Conservation (phyloP, 2,888 invertebrate genomes). For the Hirtodrosophila trivittata region DNA sequence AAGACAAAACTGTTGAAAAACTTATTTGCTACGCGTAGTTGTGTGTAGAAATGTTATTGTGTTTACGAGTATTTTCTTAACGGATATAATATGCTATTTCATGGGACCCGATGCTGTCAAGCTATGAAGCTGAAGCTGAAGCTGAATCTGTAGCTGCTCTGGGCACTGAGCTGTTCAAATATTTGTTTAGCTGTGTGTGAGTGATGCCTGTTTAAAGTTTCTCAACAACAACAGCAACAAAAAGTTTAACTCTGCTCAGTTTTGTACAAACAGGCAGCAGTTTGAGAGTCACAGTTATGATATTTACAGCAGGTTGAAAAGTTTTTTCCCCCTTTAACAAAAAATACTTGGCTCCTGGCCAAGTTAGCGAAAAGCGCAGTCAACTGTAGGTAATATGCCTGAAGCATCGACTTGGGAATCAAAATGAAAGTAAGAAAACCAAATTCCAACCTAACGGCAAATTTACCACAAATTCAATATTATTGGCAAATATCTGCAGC, state of each 20-base stretch:
- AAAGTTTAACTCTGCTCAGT: conserved; percentile 54
- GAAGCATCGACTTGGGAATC: conserved; percentile 16
- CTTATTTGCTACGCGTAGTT: conserved; percentile 31
- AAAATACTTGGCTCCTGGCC: conserved; percentile 43
- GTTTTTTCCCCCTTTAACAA: conserved; percentile 18
- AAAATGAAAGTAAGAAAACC: conserved; percentile 12
- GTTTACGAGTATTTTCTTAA: conserved; percentile 46
- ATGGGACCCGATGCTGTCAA: conserved; percentile 47
- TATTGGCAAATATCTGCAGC: conserved; percentile 45
- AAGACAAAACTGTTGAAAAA: conserved; percentile 25
- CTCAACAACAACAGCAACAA: conserved; percentile 28
- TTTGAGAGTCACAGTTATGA: conserved; percentile 57
- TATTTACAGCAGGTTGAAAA: conserved; percentile 52
- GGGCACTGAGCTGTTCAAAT: conserved; percentile 65
- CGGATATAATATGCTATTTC: conserved; percentile 45
- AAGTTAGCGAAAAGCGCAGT: conserved; percentile 57
- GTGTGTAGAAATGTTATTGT: conserved; percentile 50
- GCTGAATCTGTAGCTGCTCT: conserved; percentile 21
- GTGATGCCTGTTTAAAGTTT: conserved; percentile 64
- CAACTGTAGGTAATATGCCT: conserved; percentile 52
- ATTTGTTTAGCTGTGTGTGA: conserved; percentile 71
- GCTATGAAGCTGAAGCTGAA: conserved; percentile 21
- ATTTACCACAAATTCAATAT: conserved; percentile 61
- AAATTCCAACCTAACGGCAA: conserved; percentile 43
- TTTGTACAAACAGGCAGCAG: conserved; percentile 62